Percentiles rank a stretch among this genome's conserved stretches.
Evolutionary conservation across 2,888 invertebrate genomes (phyloP).

Genomic region (Andrena bucephala): DNA sequence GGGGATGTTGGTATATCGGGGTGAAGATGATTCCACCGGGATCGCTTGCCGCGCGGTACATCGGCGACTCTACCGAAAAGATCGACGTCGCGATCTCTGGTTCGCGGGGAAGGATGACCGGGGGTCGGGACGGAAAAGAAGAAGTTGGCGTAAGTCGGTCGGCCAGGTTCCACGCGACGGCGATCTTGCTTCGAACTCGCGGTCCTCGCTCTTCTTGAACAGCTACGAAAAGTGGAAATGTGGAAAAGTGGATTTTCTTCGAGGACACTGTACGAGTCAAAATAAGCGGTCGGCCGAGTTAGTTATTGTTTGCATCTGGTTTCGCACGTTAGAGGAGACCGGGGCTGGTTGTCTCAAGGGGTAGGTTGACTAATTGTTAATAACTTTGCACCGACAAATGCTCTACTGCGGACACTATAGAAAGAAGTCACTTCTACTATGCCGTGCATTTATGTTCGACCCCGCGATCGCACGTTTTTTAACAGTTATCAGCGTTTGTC

Average conservation of each 20-base stretch:
- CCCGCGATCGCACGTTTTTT: too few species aligned
- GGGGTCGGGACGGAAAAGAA: background rate
- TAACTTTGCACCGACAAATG: too few species aligned
- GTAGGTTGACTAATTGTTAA: too few species aligned
- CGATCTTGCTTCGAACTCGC: constrained; percentile 85
- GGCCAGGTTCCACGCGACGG: constrained; percentile 39
- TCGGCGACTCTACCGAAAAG: background rate
- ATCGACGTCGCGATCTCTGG: background rate
- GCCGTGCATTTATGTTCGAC: too few species aligned
- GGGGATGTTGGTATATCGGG: constrained; percentile 4
- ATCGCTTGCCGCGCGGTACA: background rate
- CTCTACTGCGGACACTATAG: too few species aligned
- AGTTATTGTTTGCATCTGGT: constrained; percentile 77
- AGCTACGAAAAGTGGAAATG: constrained; percentile 85
- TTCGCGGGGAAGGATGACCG: background rate
- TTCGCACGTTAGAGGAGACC: constrained; percentile 14
- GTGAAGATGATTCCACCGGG: background rate
- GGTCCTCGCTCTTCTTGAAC: constrained; percentile 95
- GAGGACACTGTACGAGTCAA: background rate
- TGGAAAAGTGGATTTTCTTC: background rate
- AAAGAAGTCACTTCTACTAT: too few species aligned
- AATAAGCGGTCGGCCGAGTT: constrained; percentile 18
- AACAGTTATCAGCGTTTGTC: too few species aligned
- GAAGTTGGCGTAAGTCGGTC: background rate
- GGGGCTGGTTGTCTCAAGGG: too few species aligned